Evolutionary conservation across 2,797 vertebrate genomes (phyloP).

Genomic region (Rhyacichthys aspro): DNA sequence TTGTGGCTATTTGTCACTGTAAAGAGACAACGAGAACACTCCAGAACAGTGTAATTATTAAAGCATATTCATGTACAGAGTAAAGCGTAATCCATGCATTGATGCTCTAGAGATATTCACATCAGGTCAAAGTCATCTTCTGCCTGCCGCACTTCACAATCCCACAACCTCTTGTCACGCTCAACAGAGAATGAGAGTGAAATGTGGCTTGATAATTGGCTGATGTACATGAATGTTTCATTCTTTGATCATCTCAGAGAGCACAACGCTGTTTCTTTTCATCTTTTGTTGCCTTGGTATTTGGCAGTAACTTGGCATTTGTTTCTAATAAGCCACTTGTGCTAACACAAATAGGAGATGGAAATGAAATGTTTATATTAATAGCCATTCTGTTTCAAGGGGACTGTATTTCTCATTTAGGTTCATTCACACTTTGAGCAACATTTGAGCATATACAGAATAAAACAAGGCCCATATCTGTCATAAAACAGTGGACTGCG

Average conservation of each 20-base stretch:
- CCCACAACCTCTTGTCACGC: slow-evolving; percentile 28
- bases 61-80: slow-evolving; percentile 53
- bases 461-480: not conserved
- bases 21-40: slow-evolving; percentile 46
- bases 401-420: not conserved
- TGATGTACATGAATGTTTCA: slow-evolving; percentile 12
- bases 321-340: slow-evolving; percentile 12
- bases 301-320: slow-evolving; percentile 31
- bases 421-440: not conserved
- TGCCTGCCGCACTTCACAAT: slow-evolving; percentile 26
- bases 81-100: slow-evolving; percentile 32
- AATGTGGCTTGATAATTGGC: slow-evolving; percentile 24
- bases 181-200: slow-evolving; percentile 12
- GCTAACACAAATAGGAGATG: slow-evolving; percentile 17
- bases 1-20: slow-evolving; percentile 49
- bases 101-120: slow-evolving; percentile 55
- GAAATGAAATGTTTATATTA: not conserved
- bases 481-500: slow-evolving; percentile 21
- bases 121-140: slow-evolving; percentile 43
- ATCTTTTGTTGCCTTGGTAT: slow-evolving; percentile 33
- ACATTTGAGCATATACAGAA: not conserved
- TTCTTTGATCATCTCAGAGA: slow-evolving; percentile 24
- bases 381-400: not conserved
- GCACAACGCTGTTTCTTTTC: slow-evolving; percentile 19
- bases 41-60: slow-evolving; percentile 62